Base-by-base conservation (phyloP, 1,140 invertebrate genomes). In the Lanistes nyassanus region DNA sequence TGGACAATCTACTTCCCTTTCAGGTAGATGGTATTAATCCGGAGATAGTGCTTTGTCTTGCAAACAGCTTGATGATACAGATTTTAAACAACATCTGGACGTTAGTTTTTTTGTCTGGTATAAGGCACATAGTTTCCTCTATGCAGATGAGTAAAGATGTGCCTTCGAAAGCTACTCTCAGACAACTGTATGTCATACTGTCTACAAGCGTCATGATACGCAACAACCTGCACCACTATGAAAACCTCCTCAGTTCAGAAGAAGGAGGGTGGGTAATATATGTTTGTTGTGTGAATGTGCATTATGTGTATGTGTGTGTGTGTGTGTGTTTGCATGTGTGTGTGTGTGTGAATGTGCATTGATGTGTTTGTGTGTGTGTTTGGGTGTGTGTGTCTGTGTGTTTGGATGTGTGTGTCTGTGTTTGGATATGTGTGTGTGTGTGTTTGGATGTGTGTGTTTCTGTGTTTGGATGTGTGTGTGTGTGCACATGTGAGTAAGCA, bases 121-220 rank as follows among this genome's bases (percentile, higher is more conserved):
- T 16, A 47, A 47, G 19, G 9, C 42, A 47, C 16, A 39, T 36
- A 34, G 3, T 37, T 19, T 29, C 65, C 60, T 69, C 75, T 76
- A 64, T 76, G 0, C 69, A 87, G 85, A 70, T 86, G 56, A 80
- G 81, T 74, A 76, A 76, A 67, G 84, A 86, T 36, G 66, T 87
- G 26, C 85, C 85, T 3, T 75, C 75, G 21, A 82, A 83, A 69
- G 83, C 81, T 26, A 78, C 80, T 23, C 75, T 84, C 69, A 83
- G 83, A 58, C 78, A 79, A 55, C 71, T 86, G 37, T 86, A 85
- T 69, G 68, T 83, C 16, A 77, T 85, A 16, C 62, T 87, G 47
- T 83, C 86, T 26, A 85, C 81, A 70, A 80, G 82, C 66, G 82
- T 80, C 7, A 85, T 84, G 72, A 83, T 87, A n/a, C 76, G 82